These are phyloP conservation scores for Lophochroa leadbeateri DNA, from an alignment of 2,113 vertebrate genomes.

Conservation along the genomic window DNA sequence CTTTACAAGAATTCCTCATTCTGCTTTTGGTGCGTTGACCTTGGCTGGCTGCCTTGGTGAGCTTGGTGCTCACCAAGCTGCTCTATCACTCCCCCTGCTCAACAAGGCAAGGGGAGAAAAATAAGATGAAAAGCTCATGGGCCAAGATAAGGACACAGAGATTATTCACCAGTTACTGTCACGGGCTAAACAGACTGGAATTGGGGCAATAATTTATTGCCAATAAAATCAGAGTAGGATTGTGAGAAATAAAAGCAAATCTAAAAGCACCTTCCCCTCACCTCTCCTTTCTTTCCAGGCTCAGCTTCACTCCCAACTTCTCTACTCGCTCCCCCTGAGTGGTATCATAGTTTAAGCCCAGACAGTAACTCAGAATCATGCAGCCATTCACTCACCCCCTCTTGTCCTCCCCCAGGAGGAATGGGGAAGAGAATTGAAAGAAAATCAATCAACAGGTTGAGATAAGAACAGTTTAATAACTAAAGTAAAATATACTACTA, in stretches of 20 bases:
- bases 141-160: not conserved
- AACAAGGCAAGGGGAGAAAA: not conserved
- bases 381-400: not conserved
- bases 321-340: not conserved
- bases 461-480: not conserved
- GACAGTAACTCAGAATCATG: not conserved
- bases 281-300: not conserved
- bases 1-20: not conserved
- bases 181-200: not conserved
- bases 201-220: not conserved
- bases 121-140: accelerated
- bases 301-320: not conserved
- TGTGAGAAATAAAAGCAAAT: accelerated
- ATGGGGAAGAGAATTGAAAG: not conserved
- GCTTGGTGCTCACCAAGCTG: not conserved
- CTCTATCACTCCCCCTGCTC: not conserved
- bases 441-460: not conserved
- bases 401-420: not conserved
- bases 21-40: not conserved
- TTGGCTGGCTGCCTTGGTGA: not conserved
- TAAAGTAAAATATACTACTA: not conserved
- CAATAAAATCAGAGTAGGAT: not conserved
- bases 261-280: not conserved
- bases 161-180: not conserved
- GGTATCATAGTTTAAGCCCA: not conserved